A percentile compares a stretch with the other conserved stretches of the same genome.
Evolutionary conservation across 2,113 vertebrate species (phyloP).

Genomic region (Himantopus leucocephalus): DNA sequence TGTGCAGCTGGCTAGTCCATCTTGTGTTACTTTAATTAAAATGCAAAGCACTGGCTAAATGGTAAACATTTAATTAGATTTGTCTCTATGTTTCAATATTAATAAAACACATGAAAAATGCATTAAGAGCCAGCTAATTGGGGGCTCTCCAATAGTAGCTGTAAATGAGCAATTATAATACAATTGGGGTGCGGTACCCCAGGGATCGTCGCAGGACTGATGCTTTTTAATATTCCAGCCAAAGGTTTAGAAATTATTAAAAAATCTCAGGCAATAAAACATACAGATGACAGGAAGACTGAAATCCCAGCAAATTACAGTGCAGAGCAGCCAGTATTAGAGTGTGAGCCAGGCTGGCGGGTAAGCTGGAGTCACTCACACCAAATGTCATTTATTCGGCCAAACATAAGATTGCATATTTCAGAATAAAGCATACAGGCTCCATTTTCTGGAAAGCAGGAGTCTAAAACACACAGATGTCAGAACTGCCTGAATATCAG

Average conservation of each 20-base stretch:
- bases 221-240: not conserved
- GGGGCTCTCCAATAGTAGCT: not conserved
- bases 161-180: not conserved
- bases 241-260: not conserved
- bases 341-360: not conserved
- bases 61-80: constrained; percentile 52
- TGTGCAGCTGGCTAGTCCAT: not conserved
- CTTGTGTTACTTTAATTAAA: constrained; percentile 7
- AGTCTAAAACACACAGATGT: not conserved
- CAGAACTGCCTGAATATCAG: not conserved
- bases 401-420: not conserved
- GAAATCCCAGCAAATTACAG: not conserved
- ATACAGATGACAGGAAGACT: not conserved
- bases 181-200: not conserved
- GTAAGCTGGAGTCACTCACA: not conserved
- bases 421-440: not conserved
- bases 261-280: not conserved
- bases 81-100: constrained; percentile 43
- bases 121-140: constrained; percentile 14
- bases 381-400: not conserved
- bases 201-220: not conserved
- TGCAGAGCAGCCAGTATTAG: not conserved
- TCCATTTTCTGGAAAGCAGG: not conserved
- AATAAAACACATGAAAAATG: constrained; percentile 38
- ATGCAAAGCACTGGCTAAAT: not conserved